These are phyloP conservation scores for Luffia ferchaultella DNA, from an alignment of 2,888 invertebrate species.

Conservation along the genomic window DNA sequence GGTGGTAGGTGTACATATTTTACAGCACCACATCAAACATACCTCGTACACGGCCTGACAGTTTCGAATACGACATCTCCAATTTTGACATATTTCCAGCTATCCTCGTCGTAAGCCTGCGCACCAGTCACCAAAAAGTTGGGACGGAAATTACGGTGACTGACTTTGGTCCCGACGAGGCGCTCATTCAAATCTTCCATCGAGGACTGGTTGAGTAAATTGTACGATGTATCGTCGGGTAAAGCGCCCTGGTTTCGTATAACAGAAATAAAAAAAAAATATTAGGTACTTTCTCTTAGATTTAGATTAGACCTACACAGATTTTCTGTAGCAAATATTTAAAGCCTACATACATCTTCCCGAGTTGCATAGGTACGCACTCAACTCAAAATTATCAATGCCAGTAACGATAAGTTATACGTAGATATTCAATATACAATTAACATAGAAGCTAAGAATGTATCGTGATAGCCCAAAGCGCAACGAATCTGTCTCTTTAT, in stretches of 20 bases:
- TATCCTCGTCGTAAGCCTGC: conserved; percentile 71
- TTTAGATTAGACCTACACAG: too few species aligned
- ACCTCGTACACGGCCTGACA: conserved; percentile 72
- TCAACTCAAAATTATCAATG: too few species aligned
- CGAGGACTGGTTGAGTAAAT: conserved; percentile 73
- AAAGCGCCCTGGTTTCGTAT: conserved; percentile 63
- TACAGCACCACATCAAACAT: too few species aligned
- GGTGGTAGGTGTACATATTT: too few species aligned
- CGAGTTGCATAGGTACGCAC: too few species aligned
- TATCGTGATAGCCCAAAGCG: too few species aligned
- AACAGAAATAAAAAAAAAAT: neutral
- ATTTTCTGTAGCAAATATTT: conserved; percentile 62
- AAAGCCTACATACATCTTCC: too few species aligned
- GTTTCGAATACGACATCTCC: conserved; percentile 70
- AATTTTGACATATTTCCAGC: conserved; percentile 76
- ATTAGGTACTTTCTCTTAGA: too few species aligned
- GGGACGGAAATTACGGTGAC: conserved; percentile 69
- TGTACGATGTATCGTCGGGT: conserved; percentile 73
- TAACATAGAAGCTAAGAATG: too few species aligned
- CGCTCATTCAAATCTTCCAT: conserved; percentile 71
- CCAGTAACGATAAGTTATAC: too few species aligned
- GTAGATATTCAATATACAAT: too few species aligned
- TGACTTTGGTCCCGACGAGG: conserved; percentile 50
- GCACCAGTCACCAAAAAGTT: conserved; percentile 73
- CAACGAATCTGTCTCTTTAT: too few species aligned